These are phyloP conservation scores for Gymnodraco acuticeps DNA, from an alignment of 2,797 vertebrate species.

Conservation along the genomic window DNA sequence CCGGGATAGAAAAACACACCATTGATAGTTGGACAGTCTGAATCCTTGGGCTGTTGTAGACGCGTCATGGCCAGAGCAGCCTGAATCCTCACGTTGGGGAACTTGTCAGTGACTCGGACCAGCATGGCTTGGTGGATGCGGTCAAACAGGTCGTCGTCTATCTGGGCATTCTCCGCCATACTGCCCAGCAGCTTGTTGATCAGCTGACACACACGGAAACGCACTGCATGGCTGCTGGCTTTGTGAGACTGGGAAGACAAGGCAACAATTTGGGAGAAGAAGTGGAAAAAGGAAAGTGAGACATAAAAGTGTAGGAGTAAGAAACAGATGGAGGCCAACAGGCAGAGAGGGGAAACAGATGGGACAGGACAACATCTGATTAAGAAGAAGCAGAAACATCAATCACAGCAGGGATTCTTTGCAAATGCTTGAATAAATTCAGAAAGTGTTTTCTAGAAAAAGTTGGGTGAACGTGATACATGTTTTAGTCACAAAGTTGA, in stretches of 20 bases:
- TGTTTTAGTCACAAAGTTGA: neutral
- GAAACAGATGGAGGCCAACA: neutral
- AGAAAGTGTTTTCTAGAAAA: neutral
- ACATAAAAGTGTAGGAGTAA: neutral
- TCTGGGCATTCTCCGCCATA: slow-evolving; percentile 95
- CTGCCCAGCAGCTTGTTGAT: slow-evolving; percentile 94
- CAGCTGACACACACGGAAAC: slow-evolving; percentile 94
- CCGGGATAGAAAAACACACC: slow-evolving; percentile 74
- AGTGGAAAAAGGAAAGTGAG: neutral
- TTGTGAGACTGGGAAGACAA: slow-evolving; percentile 87
- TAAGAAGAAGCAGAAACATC: slow-evolving; percentile 9
- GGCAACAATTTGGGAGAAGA: neutral
- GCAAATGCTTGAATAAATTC: neutral
- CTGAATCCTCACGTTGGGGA: slow-evolving; percentile 95
- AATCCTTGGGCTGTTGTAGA: slow-evolving; percentile 93
- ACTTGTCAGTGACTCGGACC: slow-evolving; percentile 92
- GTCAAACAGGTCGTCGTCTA: slow-evolving; percentile 95
- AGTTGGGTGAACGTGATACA: neutral
- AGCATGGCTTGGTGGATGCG: slow-evolving; percentile 95
- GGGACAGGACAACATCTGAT: slow-evolving; percentile 5
- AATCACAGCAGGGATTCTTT: slow-evolving; percentile 15
- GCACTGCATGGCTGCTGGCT: slow-evolving; percentile 91
- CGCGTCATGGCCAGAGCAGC: slow-evolving; percentile 94
- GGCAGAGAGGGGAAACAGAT: slow-evolving; percentile 13
- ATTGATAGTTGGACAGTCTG: slow-evolving; percentile 91